A percentile compares a stretch with the other conserved stretches of the same genome.
Evolutionary conservation across 1,140 invertebrate genomes (phyloP).

Genomic region (Lepidostoma basale): DNA sequence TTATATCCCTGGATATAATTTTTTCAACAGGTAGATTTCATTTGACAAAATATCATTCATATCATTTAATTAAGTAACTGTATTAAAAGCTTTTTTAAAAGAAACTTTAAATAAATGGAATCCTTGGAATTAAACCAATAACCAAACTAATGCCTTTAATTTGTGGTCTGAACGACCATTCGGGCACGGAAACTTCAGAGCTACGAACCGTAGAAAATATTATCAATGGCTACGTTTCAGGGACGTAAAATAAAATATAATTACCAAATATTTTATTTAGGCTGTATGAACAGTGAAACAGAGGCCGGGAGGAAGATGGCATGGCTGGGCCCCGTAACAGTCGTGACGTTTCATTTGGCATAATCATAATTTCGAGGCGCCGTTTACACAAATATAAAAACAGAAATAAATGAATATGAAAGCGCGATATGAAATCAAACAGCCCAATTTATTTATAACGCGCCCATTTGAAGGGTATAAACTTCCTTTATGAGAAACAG

Average conservation of each 20-base stretch:
- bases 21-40: no score
- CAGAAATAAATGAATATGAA: constrained; percentile 44
- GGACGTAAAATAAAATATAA: constrained; percentile 21
- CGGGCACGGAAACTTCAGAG: constrained; percentile 3
- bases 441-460: constrained; percentile 46
- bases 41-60: no score
- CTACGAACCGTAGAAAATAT: constrained; percentile 19
- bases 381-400: constrained; percentile 46
- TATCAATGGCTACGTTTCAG: constrained; percentile 3
- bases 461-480: constrained; percentile 46
- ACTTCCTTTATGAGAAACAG: constrained; percentile 40
- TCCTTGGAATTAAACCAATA: no score
- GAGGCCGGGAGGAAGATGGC: constrained; percentile 29
- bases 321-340: constrained; percentile 37
- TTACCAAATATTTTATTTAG: constrained; percentile 24
- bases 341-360: constrained; percentile 30
- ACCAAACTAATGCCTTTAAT: no score
- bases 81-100: no score
- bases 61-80: no score
- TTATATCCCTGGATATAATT: no score
- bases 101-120: no score
- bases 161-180: neutral
- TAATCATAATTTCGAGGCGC: constrained; percentile 45
- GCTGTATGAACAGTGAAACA: constrained; percentile 10
- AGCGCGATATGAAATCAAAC: constrained; percentile 46